Conservation (phyloP, 1,140 invertebrate genomes). For the Stenopsyche tienmushanensis region DNA sequence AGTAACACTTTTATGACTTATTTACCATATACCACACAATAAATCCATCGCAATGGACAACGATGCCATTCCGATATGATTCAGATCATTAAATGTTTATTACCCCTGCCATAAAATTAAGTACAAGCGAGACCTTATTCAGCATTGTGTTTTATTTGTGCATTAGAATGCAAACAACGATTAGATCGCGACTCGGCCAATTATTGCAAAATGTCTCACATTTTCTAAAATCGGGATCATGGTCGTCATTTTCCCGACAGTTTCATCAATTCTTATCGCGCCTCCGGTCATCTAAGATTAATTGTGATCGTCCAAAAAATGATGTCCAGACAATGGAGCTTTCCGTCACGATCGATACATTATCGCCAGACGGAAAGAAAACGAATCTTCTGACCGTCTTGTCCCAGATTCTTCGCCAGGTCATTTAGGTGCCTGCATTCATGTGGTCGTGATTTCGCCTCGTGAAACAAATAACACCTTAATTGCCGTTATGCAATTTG, state of each 20-base stretch:
- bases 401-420: neutral
- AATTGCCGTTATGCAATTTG: slow-evolving; percentile 4
- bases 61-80: too few relatives aligned
- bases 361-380: neutral
- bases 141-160: too few relatives aligned
- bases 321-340: slow-evolving; percentile 12
- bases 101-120: too few relatives aligned
- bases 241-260: too few relatives aligned
- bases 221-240: neutral
- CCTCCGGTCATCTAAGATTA: neutral
- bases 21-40: too few relatives aligned
- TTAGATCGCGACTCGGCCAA: too few relatives aligned
- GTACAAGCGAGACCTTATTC: too few relatives aligned
- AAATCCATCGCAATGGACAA: too few relatives aligned
- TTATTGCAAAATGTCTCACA: neutral
- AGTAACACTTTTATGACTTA: too few relatives aligned
- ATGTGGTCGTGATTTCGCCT: neutral
- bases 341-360: slow-evolving; percentile 16
- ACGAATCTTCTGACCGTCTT: neutral
- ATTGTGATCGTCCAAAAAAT: neutral
- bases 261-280: neutral
- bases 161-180: neutral
- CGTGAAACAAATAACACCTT: slow-evolving; percentile 1
- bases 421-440: neutral
- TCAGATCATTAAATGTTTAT: too few relatives aligned